These are phyloP conservation scores for Oophaga pumilio DNA, from an alignment of 2,113 vertebrate genomes.

Conservation along the genomic window DNA sequence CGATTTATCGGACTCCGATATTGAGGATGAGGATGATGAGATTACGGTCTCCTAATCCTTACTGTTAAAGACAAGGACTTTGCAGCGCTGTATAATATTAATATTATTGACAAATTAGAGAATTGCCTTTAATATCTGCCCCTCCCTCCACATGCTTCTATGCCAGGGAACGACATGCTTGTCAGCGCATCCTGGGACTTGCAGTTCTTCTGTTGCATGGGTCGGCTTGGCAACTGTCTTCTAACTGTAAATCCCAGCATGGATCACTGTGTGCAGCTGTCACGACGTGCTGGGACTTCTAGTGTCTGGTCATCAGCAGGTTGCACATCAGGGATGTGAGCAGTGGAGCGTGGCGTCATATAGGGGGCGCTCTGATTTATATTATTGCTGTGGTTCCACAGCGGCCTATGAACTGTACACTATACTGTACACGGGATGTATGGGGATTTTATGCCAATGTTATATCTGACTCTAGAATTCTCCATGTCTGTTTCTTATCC, in stretches of 20 bases:
- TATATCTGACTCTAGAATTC: conserved; percentile 58
- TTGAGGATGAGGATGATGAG: conserved; percentile 82
- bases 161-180: neutral
- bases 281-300: neutral
- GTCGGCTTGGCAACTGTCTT: neutral
- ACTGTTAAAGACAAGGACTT: conserved; percentile 51
- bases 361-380: conserved; percentile 58
- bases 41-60: conserved; percentile 86
- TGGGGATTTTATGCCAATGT: conserved; percentile 79
- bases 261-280: too few species aligned
- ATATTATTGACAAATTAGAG: conserved; percentile 65
- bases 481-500: conserved; percentile 59
- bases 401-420: conserved; percentile 74
- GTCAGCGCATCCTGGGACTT: neutral
- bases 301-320: neutral
- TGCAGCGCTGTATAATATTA: conserved; percentile 63
- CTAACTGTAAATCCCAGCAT: neutral
- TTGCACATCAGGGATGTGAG: neutral
- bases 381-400: conserved; percentile 75
- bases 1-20: conserved; percentile 86
- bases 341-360: neutral
- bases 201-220: neutral
- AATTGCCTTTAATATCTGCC: conserved; percentile 57
- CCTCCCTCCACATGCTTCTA: neutral
- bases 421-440: conserved; percentile 76